phyloP scores from a whole-genome alignment of 2,888 invertebrate species.

The Xylophagus ater region DNA sequence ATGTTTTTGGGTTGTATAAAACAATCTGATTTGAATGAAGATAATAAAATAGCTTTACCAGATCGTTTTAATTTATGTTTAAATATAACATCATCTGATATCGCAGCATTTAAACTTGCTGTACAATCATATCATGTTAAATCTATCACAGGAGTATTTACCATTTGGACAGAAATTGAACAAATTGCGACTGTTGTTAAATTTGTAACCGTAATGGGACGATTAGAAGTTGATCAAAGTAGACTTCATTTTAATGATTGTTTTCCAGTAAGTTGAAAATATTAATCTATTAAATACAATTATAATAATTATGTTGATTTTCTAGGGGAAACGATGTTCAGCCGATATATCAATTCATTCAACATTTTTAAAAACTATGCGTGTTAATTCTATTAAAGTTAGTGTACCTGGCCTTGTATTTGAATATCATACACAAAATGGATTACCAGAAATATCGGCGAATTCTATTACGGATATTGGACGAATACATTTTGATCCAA shows the following conservation, averaged over 20 bases:
- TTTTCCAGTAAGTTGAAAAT: constrained; percentile 58
- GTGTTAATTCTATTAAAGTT: constrained; percentile 47
- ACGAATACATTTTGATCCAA: constrained; percentile 60
- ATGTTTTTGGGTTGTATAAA: constrained; percentile 48
- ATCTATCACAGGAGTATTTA: constrained; percentile 54
- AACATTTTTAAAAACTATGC: constrained; percentile 69
- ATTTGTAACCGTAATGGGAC: constrained; percentile 64
- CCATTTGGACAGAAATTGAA: constrained; percentile 61
- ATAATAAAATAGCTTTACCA: background rate
- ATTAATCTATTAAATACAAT: background rate
- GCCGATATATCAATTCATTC: constrained; percentile 71
- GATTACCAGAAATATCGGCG: constrained; percentile 40
- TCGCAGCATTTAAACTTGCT: constrained; percentile 49
- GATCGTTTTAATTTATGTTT: constrained; percentile 23
- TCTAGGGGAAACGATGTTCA: constrained; percentile 63
- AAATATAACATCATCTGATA: constrained; percentile 26
- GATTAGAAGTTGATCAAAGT: constrained; percentile 55
- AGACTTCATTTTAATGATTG: constrained; percentile 62
- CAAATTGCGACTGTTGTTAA: constrained; percentile 58
- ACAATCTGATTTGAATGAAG: background rate
- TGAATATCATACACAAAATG: constrained; percentile 35
- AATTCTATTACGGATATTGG: constrained; percentile 45
- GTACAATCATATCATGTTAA: constrained; percentile 58
- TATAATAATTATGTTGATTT: constrained; percentile 8
- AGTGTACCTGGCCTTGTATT: constrained; percentile 51